phyloP scores from a whole-genome alignment of 2,797 vertebrate genomes.

The Xiphorhynchus erythropygius region DNA sequence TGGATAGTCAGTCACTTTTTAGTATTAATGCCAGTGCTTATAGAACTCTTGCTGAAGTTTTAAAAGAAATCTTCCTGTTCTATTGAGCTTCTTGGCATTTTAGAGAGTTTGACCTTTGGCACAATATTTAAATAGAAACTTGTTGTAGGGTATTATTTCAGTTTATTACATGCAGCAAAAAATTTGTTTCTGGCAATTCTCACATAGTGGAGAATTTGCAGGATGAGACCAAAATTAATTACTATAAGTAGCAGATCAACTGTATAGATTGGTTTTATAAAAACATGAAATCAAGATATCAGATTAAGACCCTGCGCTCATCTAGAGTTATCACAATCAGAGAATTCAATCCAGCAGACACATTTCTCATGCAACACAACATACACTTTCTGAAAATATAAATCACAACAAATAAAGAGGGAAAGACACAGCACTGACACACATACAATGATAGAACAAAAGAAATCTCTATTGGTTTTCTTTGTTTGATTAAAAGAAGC shows the following conservation, averaged over 20 bases:
- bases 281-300: not conserved
- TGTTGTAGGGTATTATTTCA: not conserved
- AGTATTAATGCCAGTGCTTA: not conserved
- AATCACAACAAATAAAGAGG: conserved; percentile 21
- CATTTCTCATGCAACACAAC: not conserved
- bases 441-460: not conserved
- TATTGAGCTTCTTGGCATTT: not conserved
- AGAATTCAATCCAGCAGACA: not conserved
- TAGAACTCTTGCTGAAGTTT: not conserved
- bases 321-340: not conserved
- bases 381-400: not conserved
- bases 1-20: not conserved
- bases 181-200: not conserved
- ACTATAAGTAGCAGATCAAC: not conserved
- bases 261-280: not conserved
- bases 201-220: not conserved
- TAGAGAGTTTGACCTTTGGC: not conserved
- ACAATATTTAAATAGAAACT: not conserved
- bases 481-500: conserved; percentile 8
- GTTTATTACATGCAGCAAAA: not conserved
- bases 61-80: not conserved
- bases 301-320: not conserved
- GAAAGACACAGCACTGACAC: not conserved
- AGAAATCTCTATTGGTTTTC: not conserved
- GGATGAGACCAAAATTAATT: not conserved